Conservation (phyloP, 2,888 invertebrate species). For the Slavum lentiscoides region DNA sequence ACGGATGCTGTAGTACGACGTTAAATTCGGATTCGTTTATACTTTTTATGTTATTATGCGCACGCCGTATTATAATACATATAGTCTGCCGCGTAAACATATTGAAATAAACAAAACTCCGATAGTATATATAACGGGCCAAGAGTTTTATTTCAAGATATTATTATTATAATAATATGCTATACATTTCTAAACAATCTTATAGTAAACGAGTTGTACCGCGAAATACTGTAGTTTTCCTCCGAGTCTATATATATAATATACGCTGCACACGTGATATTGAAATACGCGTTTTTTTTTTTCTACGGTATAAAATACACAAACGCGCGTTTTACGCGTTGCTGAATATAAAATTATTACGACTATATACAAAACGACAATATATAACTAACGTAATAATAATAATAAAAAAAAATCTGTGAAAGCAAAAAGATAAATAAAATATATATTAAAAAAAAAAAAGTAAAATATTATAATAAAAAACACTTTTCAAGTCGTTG, state of each 20-base stretch:
- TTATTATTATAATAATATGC: no score
- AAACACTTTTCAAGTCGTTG: not conserved
- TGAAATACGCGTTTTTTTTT: not conserved
- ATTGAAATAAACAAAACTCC: slow-evolving; percentile 1
- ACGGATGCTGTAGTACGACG: not conserved
- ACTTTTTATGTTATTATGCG: not conserved
- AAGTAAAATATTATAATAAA: not conserved
- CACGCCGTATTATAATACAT: no score
- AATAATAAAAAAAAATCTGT: not conserved
- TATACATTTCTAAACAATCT: slow-evolving; percentile 19
- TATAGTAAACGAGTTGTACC: not conserved
- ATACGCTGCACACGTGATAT: no score
- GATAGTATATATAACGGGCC: not conserved
- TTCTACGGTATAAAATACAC: not conserved
- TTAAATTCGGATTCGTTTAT: not conserved
- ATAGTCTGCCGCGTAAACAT: not conserved
- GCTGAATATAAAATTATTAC: not conserved
- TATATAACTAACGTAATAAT: not conserved
- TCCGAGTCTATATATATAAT: no score
- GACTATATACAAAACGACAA: slow-evolving; percentile 5
- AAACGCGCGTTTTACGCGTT: not conserved
- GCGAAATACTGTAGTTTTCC: not conserved
- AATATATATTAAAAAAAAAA: slow-evolving; percentile 3
- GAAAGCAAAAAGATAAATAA: not conserved
- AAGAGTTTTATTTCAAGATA: slow-evolving; percentile 12